These are phyloP conservation scores for Stichodactyla helianthus DNA, from an alignment of 64 coral and sea anemone genomes.

Conservation along the genomic window DNA sequence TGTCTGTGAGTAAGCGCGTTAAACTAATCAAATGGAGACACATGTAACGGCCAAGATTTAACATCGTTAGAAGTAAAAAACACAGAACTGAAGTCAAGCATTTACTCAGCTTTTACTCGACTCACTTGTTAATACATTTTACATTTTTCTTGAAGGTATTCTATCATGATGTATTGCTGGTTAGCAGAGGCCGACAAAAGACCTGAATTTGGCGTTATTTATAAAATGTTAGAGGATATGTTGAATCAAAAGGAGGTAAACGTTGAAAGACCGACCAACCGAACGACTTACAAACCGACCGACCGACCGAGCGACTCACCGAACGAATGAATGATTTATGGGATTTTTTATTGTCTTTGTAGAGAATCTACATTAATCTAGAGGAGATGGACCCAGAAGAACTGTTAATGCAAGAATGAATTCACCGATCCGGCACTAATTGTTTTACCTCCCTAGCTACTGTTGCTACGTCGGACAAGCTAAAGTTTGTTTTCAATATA, in stretches of 20 bases:
- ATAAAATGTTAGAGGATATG: background rate
- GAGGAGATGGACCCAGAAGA: background rate
- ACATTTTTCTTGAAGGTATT: background rate
- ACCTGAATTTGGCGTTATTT: background rate
- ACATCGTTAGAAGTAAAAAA: too few species aligned
- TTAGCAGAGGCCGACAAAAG: background rate
- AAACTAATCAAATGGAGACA: too few species aligned
- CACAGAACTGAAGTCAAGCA: too few species aligned
- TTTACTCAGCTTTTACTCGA: too few species aligned
- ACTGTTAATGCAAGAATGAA: background rate
- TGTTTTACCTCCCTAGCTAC: too few species aligned
- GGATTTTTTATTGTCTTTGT: background rate
- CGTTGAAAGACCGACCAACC: background rate
- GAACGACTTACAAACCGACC: too few species aligned
- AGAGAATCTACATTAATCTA: conserved; percentile 14
- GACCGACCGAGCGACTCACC: background rate
- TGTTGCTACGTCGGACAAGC: too few species aligned
- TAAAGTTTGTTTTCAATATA: too few species aligned
- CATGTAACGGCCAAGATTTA: too few species aligned
- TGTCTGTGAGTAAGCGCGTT: too few species aligned
- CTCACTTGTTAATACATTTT: background rate
- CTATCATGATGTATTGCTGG: background rate
- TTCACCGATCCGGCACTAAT: too few species aligned
- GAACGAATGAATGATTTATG: background rate
- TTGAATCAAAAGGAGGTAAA: background rate